These are phyloP conservation scores for Rhizoglyphus robini DNA, from an alignment of 1,140 invertebrate genomes.

Conservation along the genomic window DNA sequence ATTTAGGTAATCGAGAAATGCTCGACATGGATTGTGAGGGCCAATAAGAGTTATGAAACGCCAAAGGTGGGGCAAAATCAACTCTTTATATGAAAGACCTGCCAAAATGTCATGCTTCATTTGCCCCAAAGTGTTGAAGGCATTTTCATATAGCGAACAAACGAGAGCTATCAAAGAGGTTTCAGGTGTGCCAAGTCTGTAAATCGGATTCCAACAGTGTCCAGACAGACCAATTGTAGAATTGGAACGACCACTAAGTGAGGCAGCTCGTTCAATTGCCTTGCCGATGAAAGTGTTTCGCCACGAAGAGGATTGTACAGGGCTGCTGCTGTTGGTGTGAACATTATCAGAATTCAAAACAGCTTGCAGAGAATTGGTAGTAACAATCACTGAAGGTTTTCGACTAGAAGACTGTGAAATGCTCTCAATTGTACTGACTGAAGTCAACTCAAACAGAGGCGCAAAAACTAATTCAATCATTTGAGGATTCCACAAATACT, in stretches of 20 bases:
- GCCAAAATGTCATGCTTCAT: constrained; percentile 86
- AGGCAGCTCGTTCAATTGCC: constrained; percentile 16
- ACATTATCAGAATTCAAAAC: too few relatives aligned
- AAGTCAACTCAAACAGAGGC: constrained; percentile 30
- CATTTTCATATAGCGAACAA: constrained; percentile 80
- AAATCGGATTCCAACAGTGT: constrained; percentile 3
- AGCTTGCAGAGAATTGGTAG: too few relatives aligned
- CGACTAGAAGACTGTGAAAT: background rate
- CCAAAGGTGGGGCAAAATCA: constrained; percentile 80
- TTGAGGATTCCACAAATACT: constrained; percentile 63
- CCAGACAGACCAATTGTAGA: background rate
- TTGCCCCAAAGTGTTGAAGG: constrained; percentile 73
- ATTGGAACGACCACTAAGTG: background rate
- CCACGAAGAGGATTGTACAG: background rate
- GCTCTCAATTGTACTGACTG: background rate
- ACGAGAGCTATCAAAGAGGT: constrained; percentile 63
- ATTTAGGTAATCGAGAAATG: constrained; percentile 70
- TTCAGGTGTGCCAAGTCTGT: constrained; percentile 59
- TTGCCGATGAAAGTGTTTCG: constrained; percentile 11
- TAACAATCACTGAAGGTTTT: background rate
- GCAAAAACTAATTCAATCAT: constrained; percentile 43
- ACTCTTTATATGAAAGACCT: constrained; percentile 86
- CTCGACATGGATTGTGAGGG: constrained; percentile 71
- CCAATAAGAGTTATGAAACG: constrained; percentile 72
- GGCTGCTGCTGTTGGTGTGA: background rate